Percentiles rank a stretch among this genome's conserved stretches.
Evolutionary conservation across 2,113 vertebrate species (phyloP).

Genomic region (Synchiropus splendidus): DNA sequence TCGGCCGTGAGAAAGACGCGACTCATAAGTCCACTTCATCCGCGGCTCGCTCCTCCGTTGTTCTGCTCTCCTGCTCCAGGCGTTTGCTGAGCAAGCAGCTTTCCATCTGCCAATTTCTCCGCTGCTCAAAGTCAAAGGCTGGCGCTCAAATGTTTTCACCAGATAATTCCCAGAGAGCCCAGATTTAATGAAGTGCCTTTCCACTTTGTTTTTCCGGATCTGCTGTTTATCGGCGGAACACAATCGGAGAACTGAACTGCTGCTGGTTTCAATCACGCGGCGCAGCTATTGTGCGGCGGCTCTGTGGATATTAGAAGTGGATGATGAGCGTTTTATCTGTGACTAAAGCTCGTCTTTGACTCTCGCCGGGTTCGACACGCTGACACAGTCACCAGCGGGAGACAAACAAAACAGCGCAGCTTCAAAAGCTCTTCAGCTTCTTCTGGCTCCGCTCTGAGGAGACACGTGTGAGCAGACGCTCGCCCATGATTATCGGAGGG

Average conservation of each 20-base stretch:
- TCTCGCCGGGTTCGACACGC: background rate
- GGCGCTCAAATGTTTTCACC: conserved; percentile 28
- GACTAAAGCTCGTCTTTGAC: conserved; percentile 1
- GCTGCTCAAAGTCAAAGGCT: conserved; percentile 25
- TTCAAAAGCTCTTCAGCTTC: too few relatives aligned
- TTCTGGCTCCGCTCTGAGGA: too few relatives aligned
- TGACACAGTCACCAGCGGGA: too few relatives aligned
- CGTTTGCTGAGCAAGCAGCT: conserved; percentile 30
- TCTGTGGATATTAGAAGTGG: conserved; percentile 1
- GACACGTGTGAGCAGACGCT: too few relatives aligned
- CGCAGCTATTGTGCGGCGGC: conserved; percentile 3
- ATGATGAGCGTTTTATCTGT: conserved; percentile 14
- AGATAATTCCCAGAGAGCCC: conserved; percentile 36
- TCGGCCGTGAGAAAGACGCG: background rate
- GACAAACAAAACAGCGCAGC: too few relatives aligned
- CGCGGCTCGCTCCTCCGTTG: too few relatives aligned
- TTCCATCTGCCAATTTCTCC: conserved; percentile 20
- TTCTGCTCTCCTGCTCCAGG: conserved; percentile 8
- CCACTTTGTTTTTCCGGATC: conserved; percentile 28
- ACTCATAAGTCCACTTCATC: conserved; percentile 11
- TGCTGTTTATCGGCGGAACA: conserved; percentile 23
- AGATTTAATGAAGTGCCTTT: conserved; percentile 39
- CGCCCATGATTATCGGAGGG: too few relatives aligned
- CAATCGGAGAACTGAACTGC: conserved; percentile 13
- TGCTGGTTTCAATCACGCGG: conserved; percentile 10